Evolutionary conservation across 1,140 invertebrate species (phyloP).

Genomic region (Cyrtorhinus lividipennis): DNA sequence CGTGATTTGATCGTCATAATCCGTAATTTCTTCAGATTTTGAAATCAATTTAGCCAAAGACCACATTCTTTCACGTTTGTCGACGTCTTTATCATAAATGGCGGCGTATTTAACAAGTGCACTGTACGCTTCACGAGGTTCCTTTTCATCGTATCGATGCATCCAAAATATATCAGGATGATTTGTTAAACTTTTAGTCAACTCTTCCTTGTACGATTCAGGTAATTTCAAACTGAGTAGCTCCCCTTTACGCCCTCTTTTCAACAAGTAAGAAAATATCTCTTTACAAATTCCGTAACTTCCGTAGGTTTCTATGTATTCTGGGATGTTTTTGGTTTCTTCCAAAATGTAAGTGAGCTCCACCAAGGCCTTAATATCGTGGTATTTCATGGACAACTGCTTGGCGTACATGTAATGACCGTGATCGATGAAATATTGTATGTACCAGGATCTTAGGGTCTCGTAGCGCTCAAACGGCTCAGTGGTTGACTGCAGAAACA

Average conservation of each 20-base stretch:
- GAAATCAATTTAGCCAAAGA: not conserved
- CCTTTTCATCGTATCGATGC: not conserved
- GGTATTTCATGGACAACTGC: not conserved
- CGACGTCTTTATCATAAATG: not conserved
- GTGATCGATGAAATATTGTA: not conserved
- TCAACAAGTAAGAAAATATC: not conserved
- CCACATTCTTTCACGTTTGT: constrained; percentile 1
- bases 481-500: not conserved
- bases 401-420: not conserved
- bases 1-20: not conserved
- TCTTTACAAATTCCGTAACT: not conserved
- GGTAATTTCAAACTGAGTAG: not conserved
- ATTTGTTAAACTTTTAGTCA: not conserved
- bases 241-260: not conserved
- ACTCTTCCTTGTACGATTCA: not conserved
- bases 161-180: not conserved
- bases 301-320: not conserved
- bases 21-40: not conserved
- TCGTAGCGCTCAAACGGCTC: not conserved
- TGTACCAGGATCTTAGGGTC: not conserved
- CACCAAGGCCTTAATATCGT: not conserved
- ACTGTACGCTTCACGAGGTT: not conserved
- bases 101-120: not conserved
- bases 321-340: not conserved
- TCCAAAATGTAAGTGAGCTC: not conserved